A percentile compares a stretch with the other conserved stretches of the same genome.
These are phyloP conservation scores for Channa argus DNA, from an alignment of 2,113 vertebrate species.

Conservation along the genomic window DNA sequence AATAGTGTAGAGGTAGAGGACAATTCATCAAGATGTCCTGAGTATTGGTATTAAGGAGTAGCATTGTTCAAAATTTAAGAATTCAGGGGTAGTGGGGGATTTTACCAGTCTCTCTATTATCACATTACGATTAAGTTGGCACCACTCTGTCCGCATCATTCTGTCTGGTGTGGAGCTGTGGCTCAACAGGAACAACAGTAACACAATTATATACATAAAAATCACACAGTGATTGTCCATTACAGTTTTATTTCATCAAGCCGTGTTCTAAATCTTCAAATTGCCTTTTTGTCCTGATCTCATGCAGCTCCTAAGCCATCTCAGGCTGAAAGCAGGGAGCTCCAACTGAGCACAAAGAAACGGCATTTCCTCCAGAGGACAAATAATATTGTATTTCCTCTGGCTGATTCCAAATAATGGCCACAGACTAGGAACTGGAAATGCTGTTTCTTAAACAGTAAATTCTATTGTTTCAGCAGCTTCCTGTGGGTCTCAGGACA, in stretches of 20 bases:
- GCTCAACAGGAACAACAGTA: constrained; percentile 1
- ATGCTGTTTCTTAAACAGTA: constrained; percentile 76
- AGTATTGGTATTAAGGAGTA: not conserved
- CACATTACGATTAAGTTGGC: constrained; percentile 47
- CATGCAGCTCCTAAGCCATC: constrained; percentile 11
- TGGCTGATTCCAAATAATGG: constrained; percentile 67
- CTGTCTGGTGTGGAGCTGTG: constrained; percentile 12
- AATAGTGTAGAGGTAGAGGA: not conserved
- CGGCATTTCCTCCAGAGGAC: constrained; percentile 63
- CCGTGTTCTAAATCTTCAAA: not conserved
- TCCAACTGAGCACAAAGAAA: constrained; percentile 47
- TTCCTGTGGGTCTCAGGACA: constrained; percentile 78
- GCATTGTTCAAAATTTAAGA: not conserved
- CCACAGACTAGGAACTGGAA: constrained; percentile 74
- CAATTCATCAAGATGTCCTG: not conserved
- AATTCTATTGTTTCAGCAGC: constrained; percentile 76
- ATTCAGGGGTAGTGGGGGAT: constrained; percentile 2
- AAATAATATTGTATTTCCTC: constrained; percentile 77
- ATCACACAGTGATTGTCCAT: constrained; percentile 1
- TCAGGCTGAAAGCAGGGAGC: constrained; percentile 22
- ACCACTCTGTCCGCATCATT: constrained; percentile 46
- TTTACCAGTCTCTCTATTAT: constrained; percentile 31
- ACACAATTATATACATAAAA: constrained; percentile 20
- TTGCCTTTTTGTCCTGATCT: not conserved
- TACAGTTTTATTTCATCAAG: not conserved